Evolutionary conservation across 2,113 vertebrate genomes (phyloP), one percentile per base, ranked within the genome.

Genomic region (Anolis carolinensis): DNA sequence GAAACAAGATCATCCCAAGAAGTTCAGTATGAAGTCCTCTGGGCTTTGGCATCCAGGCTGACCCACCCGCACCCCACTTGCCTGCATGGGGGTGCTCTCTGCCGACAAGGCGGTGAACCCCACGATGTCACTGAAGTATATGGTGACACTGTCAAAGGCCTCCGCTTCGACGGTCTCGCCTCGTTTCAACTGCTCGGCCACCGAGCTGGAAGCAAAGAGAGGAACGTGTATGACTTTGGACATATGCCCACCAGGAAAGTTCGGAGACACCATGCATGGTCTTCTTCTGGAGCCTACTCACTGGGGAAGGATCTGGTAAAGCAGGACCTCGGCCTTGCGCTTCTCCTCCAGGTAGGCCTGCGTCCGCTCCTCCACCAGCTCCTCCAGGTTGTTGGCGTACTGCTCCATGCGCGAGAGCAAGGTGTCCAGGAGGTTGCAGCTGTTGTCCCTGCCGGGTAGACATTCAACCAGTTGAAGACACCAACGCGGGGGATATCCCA

Each of bases 251-350:
- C 16, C 5, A 65, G 62, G 62, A 20, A 21, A 16, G 62, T 23
- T 23, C 62, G 21, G 62, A 20, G 62, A 21, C 62, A 44, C 39
- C 39, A 44, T 44, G 39, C 39, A 44, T 44, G 39, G 39, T 5
- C 5, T 44, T 44, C 39, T 44, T 44, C 39, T 44, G 39, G 5
- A 73, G 30, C 16, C 1, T n/a, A 86, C 85, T 97, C 80, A 99
- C 98, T 99, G 98, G 65, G 98, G 98, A n/a, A 99, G 96, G 79
- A 99, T 99, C 93, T 99, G 98, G 96, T 99, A 98, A n/a, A 99
- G 98, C 62, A 99, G 95, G 0, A 97, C 96, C 92, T 99, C 98
- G 0, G 98, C 98, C 78, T 98, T 98, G 90, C 97, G 97, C 78
- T 98, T 99, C 97, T 99, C 98, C 88, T 99, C 98, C 82, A 99